phyloP scores from a whole-genome alignment of 2,113 vertebrate genomes.

The Recurvirostra avosetta region DNA sequence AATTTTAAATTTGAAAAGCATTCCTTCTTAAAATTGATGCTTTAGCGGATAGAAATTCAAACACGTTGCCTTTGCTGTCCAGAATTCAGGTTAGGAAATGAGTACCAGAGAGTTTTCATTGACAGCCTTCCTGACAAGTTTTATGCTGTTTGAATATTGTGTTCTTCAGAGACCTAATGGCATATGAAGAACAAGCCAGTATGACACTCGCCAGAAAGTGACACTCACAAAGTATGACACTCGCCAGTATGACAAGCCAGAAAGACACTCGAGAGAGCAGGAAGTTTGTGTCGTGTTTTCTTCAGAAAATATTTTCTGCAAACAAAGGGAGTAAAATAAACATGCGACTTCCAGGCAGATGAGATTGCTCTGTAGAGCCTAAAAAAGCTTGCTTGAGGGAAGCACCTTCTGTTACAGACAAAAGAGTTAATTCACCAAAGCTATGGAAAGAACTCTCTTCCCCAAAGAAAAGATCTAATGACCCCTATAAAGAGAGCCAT shows the following conservation, averaged over 20 bases:
- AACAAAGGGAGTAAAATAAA: conserved; percentile 31
- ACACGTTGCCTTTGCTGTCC: fast-evolving
- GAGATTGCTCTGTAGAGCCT: neutral
- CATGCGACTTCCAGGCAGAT: neutral
- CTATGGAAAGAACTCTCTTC: neutral
- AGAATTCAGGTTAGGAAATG: neutral
- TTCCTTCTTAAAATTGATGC: neutral
- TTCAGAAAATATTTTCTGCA: neutral
- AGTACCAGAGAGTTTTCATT: neutral
- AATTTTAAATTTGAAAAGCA: neutral
- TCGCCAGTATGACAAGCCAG: no score
- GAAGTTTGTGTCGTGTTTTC: neutral
- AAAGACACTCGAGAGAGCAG: fast-evolving
- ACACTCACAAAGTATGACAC: no score
- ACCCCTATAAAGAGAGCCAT: conserved; percentile 48
- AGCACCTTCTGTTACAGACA: conserved; percentile 42
- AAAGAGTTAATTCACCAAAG: conserved; percentile 49
- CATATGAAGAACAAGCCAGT: neutral
- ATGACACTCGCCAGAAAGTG: no score
- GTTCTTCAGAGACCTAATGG: neutral
- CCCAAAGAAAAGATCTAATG: conserved; percentile 53
- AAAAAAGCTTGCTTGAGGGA: neutral
- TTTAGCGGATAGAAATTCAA: neutral
- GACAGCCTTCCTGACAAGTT: neutral
- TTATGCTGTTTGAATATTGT: neutral